Conservation (phyloP, 2,888 invertebrate species). For the Limulus polyphemus region DNA sequence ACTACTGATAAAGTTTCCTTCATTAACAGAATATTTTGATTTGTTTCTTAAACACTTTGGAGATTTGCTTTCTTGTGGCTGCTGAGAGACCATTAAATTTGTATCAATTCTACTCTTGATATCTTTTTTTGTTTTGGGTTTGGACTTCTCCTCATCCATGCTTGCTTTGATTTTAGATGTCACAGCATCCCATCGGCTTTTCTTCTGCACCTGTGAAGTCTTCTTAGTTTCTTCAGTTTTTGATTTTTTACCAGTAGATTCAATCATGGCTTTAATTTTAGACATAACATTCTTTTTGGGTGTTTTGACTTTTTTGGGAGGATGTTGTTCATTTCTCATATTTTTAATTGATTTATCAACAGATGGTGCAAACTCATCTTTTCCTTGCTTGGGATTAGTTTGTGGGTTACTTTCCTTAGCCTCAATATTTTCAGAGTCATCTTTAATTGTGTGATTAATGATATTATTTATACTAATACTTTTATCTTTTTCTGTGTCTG, state of each 20-base stretch:
- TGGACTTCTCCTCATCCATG: slow-evolving; percentile 51
- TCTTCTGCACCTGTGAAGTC: slow-evolving; percentile 46
- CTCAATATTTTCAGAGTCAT: too few species aligned
- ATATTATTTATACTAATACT: too few species aligned
- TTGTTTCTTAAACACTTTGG: slow-evolving; percentile 8
- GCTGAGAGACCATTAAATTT: slow-evolving; percentile 16
- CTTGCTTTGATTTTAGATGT: slow-evolving; percentile 66
- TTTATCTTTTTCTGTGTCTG: too few species aligned
- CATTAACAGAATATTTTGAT: not conserved
- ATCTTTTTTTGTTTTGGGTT: slow-evolving; percentile 60
- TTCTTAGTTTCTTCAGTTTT: slow-evolving; percentile 2
- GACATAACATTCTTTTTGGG: slow-evolving; percentile 63
- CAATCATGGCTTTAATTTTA: slow-evolving; percentile 60
- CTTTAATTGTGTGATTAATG: too few species aligned
- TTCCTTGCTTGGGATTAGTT: too few species aligned
- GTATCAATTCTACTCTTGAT: slow-evolving; percentile 64
- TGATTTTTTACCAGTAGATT: slow-evolving; percentile 37
- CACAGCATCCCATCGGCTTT: slow-evolving; percentile 64
- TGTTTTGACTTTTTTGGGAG: slow-evolving; percentile 50
- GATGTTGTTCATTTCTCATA: too few species aligned
- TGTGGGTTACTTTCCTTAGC: too few species aligned
- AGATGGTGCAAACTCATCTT: too few species aligned
- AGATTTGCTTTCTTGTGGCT: slow-evolving; percentile 8
- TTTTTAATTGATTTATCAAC: too few species aligned
- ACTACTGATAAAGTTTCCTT: not conserved